phyloP scores from a whole-genome alignment of 2,113 vertebrate species.

The Phyllostomus discolor region DNA sequence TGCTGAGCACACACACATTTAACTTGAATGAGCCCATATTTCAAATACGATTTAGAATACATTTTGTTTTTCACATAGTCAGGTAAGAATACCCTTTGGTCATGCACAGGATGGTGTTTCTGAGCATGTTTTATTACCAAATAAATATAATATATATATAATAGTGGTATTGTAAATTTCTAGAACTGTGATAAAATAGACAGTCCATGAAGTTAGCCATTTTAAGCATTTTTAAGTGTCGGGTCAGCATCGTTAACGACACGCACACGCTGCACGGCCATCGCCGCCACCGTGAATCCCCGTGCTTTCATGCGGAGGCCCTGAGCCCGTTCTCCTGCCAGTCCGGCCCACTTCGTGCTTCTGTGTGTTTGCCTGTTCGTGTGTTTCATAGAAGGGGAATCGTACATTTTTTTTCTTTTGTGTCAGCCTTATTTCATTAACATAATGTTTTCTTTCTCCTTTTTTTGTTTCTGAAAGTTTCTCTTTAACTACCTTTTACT shows the following conservation, averaged over 20 bases:
- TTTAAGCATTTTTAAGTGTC: neutral
- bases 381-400: no score
- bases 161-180: neutral
- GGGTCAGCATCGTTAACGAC: neutral
- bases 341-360: no score
- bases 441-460: no score
- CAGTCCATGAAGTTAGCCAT: neutral
- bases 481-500: no score
- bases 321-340: neutral
- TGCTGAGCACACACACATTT: neutral
- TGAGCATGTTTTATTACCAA: neutral
- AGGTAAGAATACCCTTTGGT: neutral
- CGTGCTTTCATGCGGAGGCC: neutral
- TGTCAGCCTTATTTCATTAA: no score
- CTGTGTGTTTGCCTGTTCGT: no score
- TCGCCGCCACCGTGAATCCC: neutral
- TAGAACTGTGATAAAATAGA: neutral
- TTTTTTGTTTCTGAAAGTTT: no score
- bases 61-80: neutral
- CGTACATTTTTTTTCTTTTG: no score
- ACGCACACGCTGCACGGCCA: neutral
- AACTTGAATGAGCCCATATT: conserved; percentile 23
- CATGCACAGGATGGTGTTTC: neutral
- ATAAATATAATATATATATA: neutral
- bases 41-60: conserved; percentile 7